phyloP scores from a whole-genome alignment of 2,797 vertebrate species.

The Carapus acus region DNA sequence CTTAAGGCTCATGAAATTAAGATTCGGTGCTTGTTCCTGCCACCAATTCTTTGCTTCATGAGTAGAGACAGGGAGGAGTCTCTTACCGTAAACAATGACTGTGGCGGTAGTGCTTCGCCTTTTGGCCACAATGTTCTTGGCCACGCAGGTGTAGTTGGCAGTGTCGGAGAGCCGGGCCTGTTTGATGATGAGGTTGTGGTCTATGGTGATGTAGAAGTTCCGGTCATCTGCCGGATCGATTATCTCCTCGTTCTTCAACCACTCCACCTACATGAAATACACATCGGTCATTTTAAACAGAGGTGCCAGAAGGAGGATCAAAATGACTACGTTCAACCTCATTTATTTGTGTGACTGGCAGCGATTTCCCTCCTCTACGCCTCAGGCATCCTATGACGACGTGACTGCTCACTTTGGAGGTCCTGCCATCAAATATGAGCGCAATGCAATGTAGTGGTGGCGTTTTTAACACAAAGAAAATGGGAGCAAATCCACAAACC shows the following conservation, averaged over 20 bases:
- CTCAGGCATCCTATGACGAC: conserved; percentile 44
- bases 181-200: conserved; percentile 99
- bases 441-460: conserved; percentile 51
- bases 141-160: conserved; percentile 96
- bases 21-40: conserved; percentile 11
- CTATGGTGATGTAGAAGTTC: conserved; percentile 98
- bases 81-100: conserved; percentile 94
- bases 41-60: background rate
- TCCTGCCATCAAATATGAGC: conserved; percentile 64
- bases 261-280: conserved; percentile 83
- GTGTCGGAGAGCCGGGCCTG: conserved; percentile 96
- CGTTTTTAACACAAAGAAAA: conserved; percentile 35
- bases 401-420: conserved; percentile 56
- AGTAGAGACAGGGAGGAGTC: no score
- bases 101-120: conserved; percentile 95
- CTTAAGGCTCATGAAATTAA: background rate
- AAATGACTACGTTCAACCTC: conserved; percentile 25
- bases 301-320: conserved; percentile 3
- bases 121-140: conserved; percentile 97
- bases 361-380: conserved; percentile 30
- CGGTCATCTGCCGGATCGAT: conserved; percentile 93
- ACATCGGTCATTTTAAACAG: background rate
- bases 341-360: conserved; percentile 31
- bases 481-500: conserved; percentile 44
- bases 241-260: conserved; percentile 96